Percentiles rank a stretch among this genome's conserved stretches.
Evolutionary conservation across 1,140 invertebrate species (phyloP).

Genomic region (Amphibalanus amphitrite): DNA sequence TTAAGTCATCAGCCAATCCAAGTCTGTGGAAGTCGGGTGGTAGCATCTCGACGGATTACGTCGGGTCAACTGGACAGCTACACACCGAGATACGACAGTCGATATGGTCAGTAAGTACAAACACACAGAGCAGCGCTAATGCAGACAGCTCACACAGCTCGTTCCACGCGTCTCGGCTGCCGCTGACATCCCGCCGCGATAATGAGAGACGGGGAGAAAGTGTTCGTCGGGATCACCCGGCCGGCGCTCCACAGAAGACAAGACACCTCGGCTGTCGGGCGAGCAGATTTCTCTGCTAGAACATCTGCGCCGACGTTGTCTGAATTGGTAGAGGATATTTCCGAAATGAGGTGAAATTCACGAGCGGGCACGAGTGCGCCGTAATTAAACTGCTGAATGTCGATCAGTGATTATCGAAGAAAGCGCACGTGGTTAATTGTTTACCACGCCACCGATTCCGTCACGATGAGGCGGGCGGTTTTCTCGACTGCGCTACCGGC

Average conservation of each 20-base stretch:
- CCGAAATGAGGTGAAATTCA: not conserved
- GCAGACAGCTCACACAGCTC: no score
- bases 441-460: not conserved
- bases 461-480: not conserved
- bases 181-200: not conserved
- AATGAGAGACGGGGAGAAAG: not conserved
- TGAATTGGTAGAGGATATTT: no score
- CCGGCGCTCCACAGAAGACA: not conserved
- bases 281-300: not conserved
- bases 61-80: no score
- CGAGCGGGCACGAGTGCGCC: no score
- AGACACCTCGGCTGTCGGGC: not conserved
- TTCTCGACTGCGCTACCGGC: no score
- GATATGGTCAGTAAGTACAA: not conserved
- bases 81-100: no score
- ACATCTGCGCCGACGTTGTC: not conserved
- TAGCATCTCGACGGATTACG: no score
- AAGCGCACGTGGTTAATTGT: not conserved
- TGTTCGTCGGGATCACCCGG: not conserved
- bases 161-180: not conserved
- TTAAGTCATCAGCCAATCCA: no score
- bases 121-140: no score
- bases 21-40: no score
- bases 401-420: not conserved
- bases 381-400: not conserved